Evolutionary conservation across 2,113 vertebrate species (phyloP).

Genomic region (Delphinus delphis): DNA sequence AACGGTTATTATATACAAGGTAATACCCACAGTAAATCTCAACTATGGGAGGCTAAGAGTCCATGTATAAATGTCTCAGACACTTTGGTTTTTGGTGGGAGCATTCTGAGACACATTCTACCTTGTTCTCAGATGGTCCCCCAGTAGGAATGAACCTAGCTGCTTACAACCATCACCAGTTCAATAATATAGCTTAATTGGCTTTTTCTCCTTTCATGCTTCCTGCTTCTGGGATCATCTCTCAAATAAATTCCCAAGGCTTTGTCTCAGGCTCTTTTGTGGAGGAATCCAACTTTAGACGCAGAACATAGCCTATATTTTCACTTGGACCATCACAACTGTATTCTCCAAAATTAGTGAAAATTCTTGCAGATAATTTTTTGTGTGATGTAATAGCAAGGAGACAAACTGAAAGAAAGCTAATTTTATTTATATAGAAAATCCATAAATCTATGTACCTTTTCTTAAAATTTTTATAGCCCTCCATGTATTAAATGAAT

Average conservation of each 20-base stretch:
- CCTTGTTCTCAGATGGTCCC: neutral
- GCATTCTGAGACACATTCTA: neutral
- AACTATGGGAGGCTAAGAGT: neutral
- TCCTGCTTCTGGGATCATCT: neutral
- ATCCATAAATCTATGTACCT: neutral
- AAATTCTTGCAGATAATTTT: neutral
- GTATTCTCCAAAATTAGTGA: neutral
- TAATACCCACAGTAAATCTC: neutral
- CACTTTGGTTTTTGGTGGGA: neutral
- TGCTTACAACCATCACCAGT: neutral
- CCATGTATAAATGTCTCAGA: neutral
- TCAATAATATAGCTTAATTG: neutral
- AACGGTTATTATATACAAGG: neutral
- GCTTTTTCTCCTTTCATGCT: neutral
- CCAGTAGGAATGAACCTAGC: neutral
- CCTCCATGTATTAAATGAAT: neutral
- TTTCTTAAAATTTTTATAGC: neutral
- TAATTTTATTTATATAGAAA: constrained; percentile 28
- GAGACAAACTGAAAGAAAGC: constrained; percentile 7
- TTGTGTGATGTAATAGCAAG: neutral
- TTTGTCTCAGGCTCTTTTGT: neutral
- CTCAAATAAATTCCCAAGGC: neutral
- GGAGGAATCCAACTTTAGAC: neutral
- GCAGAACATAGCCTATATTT: neutral
- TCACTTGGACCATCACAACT: neutral